Conservation (phyloP, 2,888 invertebrate species). For the Habrosyne pyritoides region DNA sequence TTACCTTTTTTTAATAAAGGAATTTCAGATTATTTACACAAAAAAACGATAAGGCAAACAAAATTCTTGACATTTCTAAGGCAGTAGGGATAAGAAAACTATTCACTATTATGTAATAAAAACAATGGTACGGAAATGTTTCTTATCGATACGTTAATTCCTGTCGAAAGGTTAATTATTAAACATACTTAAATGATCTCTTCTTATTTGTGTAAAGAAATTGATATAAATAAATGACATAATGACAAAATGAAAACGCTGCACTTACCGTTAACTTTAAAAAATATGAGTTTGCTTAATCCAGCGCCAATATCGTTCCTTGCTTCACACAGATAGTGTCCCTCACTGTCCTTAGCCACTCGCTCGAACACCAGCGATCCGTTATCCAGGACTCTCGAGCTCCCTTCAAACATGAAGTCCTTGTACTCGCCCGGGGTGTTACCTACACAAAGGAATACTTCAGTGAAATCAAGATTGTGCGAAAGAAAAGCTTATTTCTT, state of each 20-base stretch:
- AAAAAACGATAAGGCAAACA: too few species aligned
- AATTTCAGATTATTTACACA: neutral
- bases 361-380: constrained; percentile 93
- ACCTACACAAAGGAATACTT: constrained; percentile 61
- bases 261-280: constrained; percentile 93
- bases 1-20: constrained; percentile 17
- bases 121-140: too few species aligned
- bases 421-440: constrained; percentile 90
- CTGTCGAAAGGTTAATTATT: too few species aligned
- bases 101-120: too few species aligned
- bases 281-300: constrained; percentile 94
- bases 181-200: too few species aligned
- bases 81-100: too few species aligned
- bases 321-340: constrained; percentile 96
- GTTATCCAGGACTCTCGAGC: constrained; percentile 90
- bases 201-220: too few species aligned
- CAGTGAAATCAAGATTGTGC: constrained; percentile 16
- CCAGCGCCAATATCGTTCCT: constrained; percentile 95
- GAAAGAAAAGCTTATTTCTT: constrained; percentile 14
- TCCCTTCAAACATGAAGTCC: constrained; percentile 91
- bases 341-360: constrained; percentile 93
- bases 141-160: too few species aligned
- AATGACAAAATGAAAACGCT: neutral
- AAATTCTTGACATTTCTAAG: too few species aligned
- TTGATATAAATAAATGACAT: too few species aligned